Base-by-base conservation (phyloP, 2,797 vertebrate species). In the Sebastes ruberrimus region DNA sequence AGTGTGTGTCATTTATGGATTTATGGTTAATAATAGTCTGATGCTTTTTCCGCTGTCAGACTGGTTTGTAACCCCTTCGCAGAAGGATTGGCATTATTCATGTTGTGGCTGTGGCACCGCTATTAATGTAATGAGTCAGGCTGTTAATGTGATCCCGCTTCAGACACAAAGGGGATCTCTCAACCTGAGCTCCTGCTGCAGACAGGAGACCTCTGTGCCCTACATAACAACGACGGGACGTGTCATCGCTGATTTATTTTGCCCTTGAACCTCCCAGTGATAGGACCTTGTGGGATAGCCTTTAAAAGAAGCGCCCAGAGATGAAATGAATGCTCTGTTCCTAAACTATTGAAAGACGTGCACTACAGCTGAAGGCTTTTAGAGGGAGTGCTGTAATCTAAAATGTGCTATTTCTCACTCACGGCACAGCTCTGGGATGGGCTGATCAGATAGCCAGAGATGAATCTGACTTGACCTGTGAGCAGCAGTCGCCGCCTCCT, bases 161-260 rank as follows among this genome's bases (percentile, higher is more conserved):
- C 88, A 86, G 88, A 92, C 89, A 90, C 91, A 92, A 92, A 90
- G 84, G 88, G 91, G 91, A 85, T 92, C 85, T 92, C 90, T 92
- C 83, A 86, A 87, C 87, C 90, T 75, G 90, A 80, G 83, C 86
- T 71, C 64, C 81, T 35, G n/a, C 86, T 57, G 77, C 90, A 88
- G 90, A 91, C 90, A 60, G 80, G 84, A 87, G 92, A 93, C 92
- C 92, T 89, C 89, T 76, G 88, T 3, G 82, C 88, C 93, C 93
- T 77, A 85, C 93, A 92, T 87, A 91, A 91, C 89, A 84, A 89
- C 84, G 77, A 86, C 52, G 90, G 82, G 87, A 94, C 71, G 80
- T 92, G 94, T 93, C 93, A 86, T 82, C 77, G 81, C 90, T 94
- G 94, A 95, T 94, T 95, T 94, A 94, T 94, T 90, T 92, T 88